Conservation (phyloP, 2,888 invertebrate genomes). For the Pseudanteris insignis region DNA sequence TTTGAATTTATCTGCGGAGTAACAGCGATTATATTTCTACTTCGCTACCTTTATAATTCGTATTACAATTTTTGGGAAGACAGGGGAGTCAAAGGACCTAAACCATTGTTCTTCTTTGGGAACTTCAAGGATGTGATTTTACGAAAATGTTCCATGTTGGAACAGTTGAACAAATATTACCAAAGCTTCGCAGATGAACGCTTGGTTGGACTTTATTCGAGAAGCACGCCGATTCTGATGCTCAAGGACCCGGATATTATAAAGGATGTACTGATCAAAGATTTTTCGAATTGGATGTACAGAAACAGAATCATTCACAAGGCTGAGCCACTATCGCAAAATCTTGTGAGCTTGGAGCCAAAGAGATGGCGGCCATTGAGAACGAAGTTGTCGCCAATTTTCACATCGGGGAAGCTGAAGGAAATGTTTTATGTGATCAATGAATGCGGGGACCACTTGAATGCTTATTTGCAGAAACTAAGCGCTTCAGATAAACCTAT, state of each 20-base stretch:
- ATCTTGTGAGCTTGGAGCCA: slow-evolving; percentile 59
- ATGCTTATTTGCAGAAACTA: slow-evolving; percentile 50
- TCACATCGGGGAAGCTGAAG: slow-evolving; percentile 68
- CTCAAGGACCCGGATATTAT: slow-evolving; percentile 63
- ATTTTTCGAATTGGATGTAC: slow-evolving; percentile 61
- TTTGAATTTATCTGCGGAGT: slow-evolving; percentile 63
- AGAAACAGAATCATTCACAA: slow-evolving; percentile 55
- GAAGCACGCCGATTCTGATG: slow-evolving; percentile 60
- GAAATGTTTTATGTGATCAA: slow-evolving; percentile 65
- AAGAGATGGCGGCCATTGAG: slow-evolving; percentile 66
- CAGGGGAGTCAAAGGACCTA: slow-evolving; percentile 60
- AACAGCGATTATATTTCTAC: slow-evolving; percentile 48
- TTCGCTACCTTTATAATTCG: slow-evolving; percentile 53
- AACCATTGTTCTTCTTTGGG: slow-evolving; percentile 65
- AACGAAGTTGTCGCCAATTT: slow-evolving; percentile 65
- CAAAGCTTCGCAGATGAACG: slow-evolving; percentile 45
- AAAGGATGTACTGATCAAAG: slow-evolving; percentile 63
- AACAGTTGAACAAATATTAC: slow-evolving; percentile 35
- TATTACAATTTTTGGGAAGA: slow-evolving; percentile 60
- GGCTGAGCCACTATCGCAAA: slow-evolving; percentile 57
- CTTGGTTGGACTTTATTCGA: slow-evolving; percentile 63
- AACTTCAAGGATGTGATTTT: slow-evolving; percentile 58
- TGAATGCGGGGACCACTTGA: slow-evolving; percentile 59
- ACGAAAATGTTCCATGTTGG: slow-evolving; percentile 11
- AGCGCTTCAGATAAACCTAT: slow-evolving; percentile 6